Conservation (phyloP, 2,113 vertebrate species). For the Ctenodactylus gundi region DNA sequence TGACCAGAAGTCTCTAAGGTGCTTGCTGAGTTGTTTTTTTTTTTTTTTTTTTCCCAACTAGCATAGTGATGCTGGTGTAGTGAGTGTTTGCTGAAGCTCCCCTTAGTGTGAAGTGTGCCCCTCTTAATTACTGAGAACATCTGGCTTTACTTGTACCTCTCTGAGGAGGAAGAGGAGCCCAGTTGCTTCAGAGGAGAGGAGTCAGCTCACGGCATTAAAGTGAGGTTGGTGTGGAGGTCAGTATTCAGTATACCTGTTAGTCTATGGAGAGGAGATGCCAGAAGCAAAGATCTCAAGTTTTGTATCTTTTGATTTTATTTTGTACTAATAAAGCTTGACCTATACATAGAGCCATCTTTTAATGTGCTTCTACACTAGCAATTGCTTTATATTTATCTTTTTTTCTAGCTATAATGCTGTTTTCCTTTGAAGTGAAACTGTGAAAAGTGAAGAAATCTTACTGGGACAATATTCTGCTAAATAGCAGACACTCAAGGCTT, state of each 20-base stretch:
- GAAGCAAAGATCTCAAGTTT: not conserved
- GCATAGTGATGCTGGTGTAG: not conserved
- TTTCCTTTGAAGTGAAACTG: not conserved
- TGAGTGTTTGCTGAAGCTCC: not conserved
- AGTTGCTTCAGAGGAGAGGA: not conserved
- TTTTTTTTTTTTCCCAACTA: not conserved
- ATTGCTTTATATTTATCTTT: not conserved
- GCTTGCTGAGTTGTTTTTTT: not conserved
- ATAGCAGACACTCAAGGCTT: not conserved
- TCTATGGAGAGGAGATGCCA: not conserved
- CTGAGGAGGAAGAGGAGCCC: not conserved
- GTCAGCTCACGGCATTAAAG: not conserved
- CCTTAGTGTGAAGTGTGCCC: not conserved
- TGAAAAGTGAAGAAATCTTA: not conserved
- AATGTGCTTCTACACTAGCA: slow-evolving; percentile 11
- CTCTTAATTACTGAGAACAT: not conserved
- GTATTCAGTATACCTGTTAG: not conserved
- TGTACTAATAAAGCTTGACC: not conserved
- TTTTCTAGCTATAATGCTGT: not conserved
- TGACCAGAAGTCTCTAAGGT: not conserved
- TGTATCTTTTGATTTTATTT: not conserved
- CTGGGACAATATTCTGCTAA: not conserved
- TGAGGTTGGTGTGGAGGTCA: not conserved
- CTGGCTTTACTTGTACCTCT: not conserved
- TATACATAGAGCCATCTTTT: not conserved